Evolutionary conservation across 2,797 vertebrate species (phyloP).

Genomic region (Anguilla megastoma): DNA sequence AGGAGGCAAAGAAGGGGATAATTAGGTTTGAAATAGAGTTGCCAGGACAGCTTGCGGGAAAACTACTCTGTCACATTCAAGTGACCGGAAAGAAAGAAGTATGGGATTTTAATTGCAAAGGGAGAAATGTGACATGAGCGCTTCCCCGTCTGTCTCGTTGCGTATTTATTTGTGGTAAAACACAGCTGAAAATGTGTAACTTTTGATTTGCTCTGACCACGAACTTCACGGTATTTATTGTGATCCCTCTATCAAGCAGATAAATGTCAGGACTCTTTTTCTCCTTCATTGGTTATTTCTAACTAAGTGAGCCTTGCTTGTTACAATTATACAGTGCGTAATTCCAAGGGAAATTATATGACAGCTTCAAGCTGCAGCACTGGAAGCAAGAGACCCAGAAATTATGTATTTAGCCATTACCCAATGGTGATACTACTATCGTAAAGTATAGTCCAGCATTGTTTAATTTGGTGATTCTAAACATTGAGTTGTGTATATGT

Average conservation of each 20-base stretch:
- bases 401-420: not conserved
- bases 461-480: not conserved
- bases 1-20: constrained; percentile 1
- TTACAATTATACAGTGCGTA: not conserved
- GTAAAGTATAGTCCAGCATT: not conserved
- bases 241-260: not conserved
- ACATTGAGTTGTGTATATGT: not conserved
- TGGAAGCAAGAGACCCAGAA: not conserved
- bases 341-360: not conserved
- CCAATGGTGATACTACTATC: not conserved
- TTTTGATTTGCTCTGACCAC: not conserved
- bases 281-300: not conserved
- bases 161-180: not conserved
- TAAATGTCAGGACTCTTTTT: not conserved
- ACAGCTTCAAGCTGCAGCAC: not conserved
- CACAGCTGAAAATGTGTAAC: not conserved
- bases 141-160: not conserved
- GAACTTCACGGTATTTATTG: not conserved
- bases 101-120: not conserved
- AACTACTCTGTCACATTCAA: constrained; percentile 20
- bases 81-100: not conserved
- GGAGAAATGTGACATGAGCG: not conserved
- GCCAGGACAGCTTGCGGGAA: not conserved
- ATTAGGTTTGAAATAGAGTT: constrained; percentile 2
- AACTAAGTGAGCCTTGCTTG: not conserved